phyloP scores from a whole-genome alignment of 2,113 vertebrate genomes.

The Anseranas semipalmata region DNA sequence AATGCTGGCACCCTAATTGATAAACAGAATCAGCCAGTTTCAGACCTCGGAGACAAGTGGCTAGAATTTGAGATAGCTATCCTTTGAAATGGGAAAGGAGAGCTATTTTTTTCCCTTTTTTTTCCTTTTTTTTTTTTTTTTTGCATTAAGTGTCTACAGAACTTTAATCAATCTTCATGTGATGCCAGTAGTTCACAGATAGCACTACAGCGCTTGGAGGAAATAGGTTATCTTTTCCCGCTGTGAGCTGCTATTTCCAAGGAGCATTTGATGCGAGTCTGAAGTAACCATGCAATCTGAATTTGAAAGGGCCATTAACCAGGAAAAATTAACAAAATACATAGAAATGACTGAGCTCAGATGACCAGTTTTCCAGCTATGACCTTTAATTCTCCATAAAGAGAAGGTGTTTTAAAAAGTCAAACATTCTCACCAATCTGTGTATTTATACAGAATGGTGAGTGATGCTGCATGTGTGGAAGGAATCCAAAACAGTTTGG shows the following conservation, averaged over 20 bases:
- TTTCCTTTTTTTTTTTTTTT: background rate
- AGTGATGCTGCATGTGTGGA: background rate
- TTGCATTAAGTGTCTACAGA: background rate
- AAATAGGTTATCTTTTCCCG: conserved; percentile 28
- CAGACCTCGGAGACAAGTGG: background rate
- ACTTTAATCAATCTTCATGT: conserved; percentile 31
- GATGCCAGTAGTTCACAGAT: background rate
- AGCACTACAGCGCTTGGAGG: conserved; percentile 8
- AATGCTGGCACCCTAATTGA: conserved; percentile 3
- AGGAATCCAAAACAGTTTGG: background rate
- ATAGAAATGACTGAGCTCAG: background rate
- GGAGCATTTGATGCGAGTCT: background rate
- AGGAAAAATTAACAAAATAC: conserved; percentile 58
- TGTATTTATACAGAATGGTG: conserved; percentile 20
- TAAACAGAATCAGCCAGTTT: background rate
- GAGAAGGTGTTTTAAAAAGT: background rate
- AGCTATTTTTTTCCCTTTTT: background rate
- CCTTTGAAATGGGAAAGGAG: background rate
- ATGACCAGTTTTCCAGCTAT: conserved; percentile 13
- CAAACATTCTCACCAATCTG: background rate
- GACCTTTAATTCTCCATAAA: conserved; percentile 40
- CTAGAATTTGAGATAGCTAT: background rate
- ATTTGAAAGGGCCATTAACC: conserved; percentile 50
- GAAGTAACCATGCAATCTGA: conserved; percentile 3
- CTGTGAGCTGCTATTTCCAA: background rate